A percentile compares a stretch with the other conserved stretches of the same genome.
Evolutionary conservation across 2,113 vertebrate genomes (phyloP).

Genomic region (Corythoichthys intestinalis): DNA sequence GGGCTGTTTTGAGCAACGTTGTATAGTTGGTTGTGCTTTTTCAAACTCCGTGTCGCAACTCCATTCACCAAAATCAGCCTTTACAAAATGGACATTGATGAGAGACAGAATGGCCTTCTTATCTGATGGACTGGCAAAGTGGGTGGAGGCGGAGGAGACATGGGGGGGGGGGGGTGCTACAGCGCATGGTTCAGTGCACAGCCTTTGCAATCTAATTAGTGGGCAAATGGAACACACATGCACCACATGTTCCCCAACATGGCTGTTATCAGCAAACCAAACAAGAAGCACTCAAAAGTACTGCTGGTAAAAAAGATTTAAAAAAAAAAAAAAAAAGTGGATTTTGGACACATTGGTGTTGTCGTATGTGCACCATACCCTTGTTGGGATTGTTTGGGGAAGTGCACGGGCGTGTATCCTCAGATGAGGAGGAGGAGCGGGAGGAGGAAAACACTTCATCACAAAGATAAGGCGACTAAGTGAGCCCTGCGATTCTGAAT

Average conservation of each 20-base stretch:
- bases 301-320: slow-evolving; percentile 36
- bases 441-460: slow-evolving; percentile 59
- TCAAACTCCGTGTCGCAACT: slow-evolving; percentile 42
- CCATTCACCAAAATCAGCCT: slow-evolving; percentile 54
- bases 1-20: background rate
- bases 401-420: slow-evolving; percentile 60
- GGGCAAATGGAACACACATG: slow-evolving; percentile 76
- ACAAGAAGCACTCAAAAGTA: slow-evolving; percentile 67
- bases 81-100: slow-evolving; percentile 72
- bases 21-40: slow-evolving; percentile 35
- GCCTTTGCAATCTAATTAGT: slow-evolving; percentile 75
- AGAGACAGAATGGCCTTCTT: slow-evolving; percentile 72
- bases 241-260: slow-evolving; percentile 67
- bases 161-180: slow-evolving; percentile 27
- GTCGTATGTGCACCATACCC: slow-evolving; percentile 45
- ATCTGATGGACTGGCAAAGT: slow-evolving; percentile 71
- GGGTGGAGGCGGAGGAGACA: slow-evolving; percentile 32
- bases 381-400: slow-evolving; percentile 64
- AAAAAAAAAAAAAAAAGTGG: slow-evolving; percentile 13
- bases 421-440: slow-evolving; percentile 49
- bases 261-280: slow-evolving; percentile 72
- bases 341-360: slow-evolving; percentile 23
- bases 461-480: slow-evolving; percentile 71
- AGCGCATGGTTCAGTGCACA: slow-evolving; percentile 66
- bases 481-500: slow-evolving; percentile 62